phyloP scores from a whole-genome alignment of 2,113 vertebrate genomes.

The Lampris incognitus region DNA sequence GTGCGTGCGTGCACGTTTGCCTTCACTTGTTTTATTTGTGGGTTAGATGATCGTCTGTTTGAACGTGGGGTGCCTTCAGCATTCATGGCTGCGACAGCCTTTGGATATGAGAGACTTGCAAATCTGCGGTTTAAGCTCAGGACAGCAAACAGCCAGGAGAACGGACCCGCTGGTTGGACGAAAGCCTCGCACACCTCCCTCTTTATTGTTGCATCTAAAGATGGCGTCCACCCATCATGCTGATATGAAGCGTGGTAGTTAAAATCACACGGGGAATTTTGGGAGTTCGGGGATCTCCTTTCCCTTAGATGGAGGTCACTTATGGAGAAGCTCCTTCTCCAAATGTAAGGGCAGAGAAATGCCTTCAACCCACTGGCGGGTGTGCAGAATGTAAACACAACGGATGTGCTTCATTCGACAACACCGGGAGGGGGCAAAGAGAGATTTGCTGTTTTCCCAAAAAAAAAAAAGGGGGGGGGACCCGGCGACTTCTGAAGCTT shows the following conservation, averaged over 20 bases:
- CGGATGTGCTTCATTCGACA: not conserved
- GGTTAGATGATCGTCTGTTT: constrained; percentile 23
- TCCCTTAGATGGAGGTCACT: constrained; percentile 4
- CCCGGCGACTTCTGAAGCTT: too few species aligned
- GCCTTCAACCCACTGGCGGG: not conserved
- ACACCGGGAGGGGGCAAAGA: not conserved
- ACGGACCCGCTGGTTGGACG: constrained; percentile 1
- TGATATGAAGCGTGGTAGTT: constrained; percentile 31
- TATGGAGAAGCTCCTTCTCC: not conserved
- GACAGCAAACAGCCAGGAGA: constrained; percentile 6
- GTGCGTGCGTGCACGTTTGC: not conserved
- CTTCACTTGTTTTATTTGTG: not conserved
- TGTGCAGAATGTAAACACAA: not conserved
- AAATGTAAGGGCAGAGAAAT: not conserved
- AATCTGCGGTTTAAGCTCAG: constrained; percentile 35
- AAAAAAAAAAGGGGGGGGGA: not conserved
- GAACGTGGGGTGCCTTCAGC: not conserved
- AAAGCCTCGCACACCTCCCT: constrained; percentile 7
- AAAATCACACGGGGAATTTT: constrained; percentile 4
- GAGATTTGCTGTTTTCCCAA: not conserved
- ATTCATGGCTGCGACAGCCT: constrained; percentile 13
- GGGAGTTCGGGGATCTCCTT: constrained; percentile 4
- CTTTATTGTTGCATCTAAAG: constrained; percentile 25
- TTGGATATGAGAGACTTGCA: constrained; percentile 49
- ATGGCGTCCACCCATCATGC: constrained; percentile 4